Evolutionary conservation across 1,140 invertebrate genomes (phyloP).

Genomic region (Diorhabda elongata): DNA sequence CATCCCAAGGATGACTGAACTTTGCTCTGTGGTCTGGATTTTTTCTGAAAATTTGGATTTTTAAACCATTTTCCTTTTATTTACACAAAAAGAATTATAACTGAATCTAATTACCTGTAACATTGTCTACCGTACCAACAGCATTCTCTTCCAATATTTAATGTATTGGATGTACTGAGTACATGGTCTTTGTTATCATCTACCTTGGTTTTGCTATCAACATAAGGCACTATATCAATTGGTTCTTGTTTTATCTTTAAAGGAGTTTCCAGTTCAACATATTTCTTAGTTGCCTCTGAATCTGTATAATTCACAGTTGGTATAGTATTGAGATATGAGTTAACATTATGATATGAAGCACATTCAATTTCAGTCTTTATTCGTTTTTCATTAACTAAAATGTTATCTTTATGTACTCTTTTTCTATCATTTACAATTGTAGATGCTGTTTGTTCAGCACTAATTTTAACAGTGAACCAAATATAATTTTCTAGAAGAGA

Average conservation of each 20-base stretch:
- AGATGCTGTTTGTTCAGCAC: neutral
- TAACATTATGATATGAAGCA: neutral
- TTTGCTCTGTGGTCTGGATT: slow-evolving; percentile 47
- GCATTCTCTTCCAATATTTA: slow-evolving; percentile 34
- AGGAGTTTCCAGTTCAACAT: no score
- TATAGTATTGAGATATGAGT: neutral
- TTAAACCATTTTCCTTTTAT: slow-evolving; percentile 1
- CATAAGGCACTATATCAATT: neutral
- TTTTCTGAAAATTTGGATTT: slow-evolving; percentile 39
- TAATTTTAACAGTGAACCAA: slow-evolving; percentile 11
- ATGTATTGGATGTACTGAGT: neutral
- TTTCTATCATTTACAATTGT: neutral
- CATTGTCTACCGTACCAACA: slow-evolving; percentile 46
- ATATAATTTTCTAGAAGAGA: neutral
- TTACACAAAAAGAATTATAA: neutral
- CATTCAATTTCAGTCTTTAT: neutral
- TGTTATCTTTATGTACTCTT: neutral
- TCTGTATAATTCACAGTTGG: neutral
- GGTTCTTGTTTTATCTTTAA: neutral
- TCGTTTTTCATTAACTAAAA: neutral
- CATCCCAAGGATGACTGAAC: slow-evolving; percentile 52
- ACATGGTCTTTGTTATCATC: neutral
- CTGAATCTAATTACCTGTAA: slow-evolving; percentile 43
- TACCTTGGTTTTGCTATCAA: neutral
- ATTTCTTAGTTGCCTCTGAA: neutral